These are phyloP conservation scores for Petrophora chlorosata DNA, from an alignment of 2,888 invertebrate genomes.

Conservation along the genomic window DNA sequence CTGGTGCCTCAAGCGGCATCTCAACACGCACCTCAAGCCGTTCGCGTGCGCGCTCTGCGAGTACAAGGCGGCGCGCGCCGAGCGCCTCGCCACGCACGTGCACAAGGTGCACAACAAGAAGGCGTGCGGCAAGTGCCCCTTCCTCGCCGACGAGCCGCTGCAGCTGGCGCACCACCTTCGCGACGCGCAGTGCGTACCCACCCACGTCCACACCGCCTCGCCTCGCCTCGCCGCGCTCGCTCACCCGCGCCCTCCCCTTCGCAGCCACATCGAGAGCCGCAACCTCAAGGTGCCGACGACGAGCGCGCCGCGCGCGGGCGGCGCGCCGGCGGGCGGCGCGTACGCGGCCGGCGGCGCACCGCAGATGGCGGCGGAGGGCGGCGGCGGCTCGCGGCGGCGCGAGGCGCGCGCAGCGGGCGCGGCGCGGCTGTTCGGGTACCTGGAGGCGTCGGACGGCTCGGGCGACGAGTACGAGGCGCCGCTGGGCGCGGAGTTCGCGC, in stretches of 20 bases:
- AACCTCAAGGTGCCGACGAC: constrained; percentile 79
- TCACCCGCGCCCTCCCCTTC: constrained; percentile 3
- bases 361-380: constrained; percentile 31
- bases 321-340: constrained; percentile 43
- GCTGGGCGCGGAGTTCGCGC: constrained; percentile 41
- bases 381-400: constrained; percentile 48
- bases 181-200: constrained; percentile 87
- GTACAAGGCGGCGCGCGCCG: constrained; percentile 96
- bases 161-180: constrained; percentile 91
- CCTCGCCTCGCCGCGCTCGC: not conserved
- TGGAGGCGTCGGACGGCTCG: constrained; percentile 89
- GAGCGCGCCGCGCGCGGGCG: constrained; percentile 61
- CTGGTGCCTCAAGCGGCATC: constrained; percentile 96
- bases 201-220: not conserved
- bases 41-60: constrained; percentile 95
- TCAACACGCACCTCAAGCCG: constrained; percentile 96
- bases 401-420: constrained; percentile 78
- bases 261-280: constrained; percentile 85
- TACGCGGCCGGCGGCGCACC: constrained; percentile 23
- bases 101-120: constrained; percentile 96
- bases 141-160: constrained; percentile 92
- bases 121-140: constrained; percentile 94
- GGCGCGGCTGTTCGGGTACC: constrained; percentile 88
- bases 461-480: constrained; percentile 79
- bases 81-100: constrained; percentile 94